phyloP scores from a whole-genome alignment of 2,113 vertebrate genomes.

The Catagonus wagneri region DNA sequence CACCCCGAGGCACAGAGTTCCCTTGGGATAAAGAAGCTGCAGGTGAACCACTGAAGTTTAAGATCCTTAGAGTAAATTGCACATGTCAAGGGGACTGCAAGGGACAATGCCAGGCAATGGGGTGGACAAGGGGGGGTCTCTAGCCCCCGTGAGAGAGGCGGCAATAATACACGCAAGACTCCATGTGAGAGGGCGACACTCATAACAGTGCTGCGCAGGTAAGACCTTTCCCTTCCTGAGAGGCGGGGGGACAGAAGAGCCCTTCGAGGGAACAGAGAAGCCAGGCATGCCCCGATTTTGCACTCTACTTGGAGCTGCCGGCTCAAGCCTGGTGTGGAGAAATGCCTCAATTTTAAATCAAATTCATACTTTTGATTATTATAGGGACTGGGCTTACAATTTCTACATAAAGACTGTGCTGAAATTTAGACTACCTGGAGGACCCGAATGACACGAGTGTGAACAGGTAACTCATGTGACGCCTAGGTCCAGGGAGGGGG shows the following conservation, averaged over 20 bases:
- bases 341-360: background rate
- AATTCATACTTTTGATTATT: background rate
- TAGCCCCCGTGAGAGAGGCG: background rate
- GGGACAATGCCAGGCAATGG: too few species aligned
- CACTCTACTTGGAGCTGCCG: background rate
- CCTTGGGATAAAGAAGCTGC: background rate
- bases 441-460: background rate
- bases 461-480: background rate
- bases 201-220: background rate
- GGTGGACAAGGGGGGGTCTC: background rate
- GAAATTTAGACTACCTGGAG: background rate
- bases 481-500: background rate
- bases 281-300: background rate
- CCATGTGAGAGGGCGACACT: background rate
- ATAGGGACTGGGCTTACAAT: background rate
- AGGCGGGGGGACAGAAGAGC: background rate
- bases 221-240: background rate
- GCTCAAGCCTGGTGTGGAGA: background rate
- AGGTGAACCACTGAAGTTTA: background rate
- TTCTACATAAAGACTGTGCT: background rate
- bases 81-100: too few species aligned
- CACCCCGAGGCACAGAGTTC: background rate
- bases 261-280: background rate
- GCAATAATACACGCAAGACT: background rate
- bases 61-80: background rate